Evolutionary conservation across 2,888 invertebrate species (phyloP), one percentile per base, ranked within the genome.

Genomic region (Cantharis flavilabris): DNA sequence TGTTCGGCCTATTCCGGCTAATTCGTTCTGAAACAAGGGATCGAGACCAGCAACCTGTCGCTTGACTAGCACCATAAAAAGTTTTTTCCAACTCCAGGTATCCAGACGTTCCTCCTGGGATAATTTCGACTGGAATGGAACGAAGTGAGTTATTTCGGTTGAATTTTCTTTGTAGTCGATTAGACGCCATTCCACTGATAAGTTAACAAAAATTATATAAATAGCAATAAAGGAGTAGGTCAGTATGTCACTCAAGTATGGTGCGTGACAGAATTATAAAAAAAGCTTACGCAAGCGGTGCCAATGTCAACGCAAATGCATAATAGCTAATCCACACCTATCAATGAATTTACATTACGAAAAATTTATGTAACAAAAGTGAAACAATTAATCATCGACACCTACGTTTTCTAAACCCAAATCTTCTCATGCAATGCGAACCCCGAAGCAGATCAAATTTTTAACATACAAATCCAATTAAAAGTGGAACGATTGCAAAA

Each of bases 191-290:
- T 49, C 7, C n/a, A 2, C 49, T 7, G 49, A 49, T 49, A 49
- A 4, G 7, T 49, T n/a, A 4, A n/a, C 49, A 49, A 49, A 49
- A 49, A 49, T n/a, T n/a, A 7, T n/a, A 30, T 30, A 30, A 30
- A 30, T 30, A 30, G 28, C 10, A 49, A 49, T 49, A n/a, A 49
- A 49, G n/a, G 63, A 77, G 77, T 77, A 77, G 77, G 77, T 77
- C 75, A 77, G 77, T 77, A 28, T 77, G 77, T 75, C 77, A 77
- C 23, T 28, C 28, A 14, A 18, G 62, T n/a, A 70, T 23, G 69
- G 30, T 28, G 75, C 75, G 72, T 73, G 76, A 77, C 76, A 76
- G 26, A 77, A 77, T 77, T 67, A 67, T 71, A 77, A 71, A 77
- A 28, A 77, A 73, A 28, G 73, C 71, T 67, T 75, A 72, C 70